phyloP scores from a whole-genome alignment of 2,113 vertebrate genomes.

The Phylloscopus whistleri region DNA sequence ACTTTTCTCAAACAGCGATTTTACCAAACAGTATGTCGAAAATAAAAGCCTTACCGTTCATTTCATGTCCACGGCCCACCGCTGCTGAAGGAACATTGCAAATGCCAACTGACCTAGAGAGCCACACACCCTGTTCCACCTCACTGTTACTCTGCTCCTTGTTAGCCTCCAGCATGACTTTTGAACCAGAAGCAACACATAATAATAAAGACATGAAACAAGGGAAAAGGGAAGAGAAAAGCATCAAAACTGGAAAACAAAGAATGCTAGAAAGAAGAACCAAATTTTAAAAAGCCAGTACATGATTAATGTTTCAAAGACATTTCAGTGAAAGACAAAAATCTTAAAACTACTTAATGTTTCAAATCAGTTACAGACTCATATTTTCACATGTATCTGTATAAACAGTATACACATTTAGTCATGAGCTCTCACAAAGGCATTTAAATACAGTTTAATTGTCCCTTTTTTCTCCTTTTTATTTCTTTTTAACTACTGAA shows the following conservation, averaged over 20 bases:
- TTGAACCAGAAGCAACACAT: neutral
- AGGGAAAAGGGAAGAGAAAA: neutral
- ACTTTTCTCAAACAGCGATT: neutral
- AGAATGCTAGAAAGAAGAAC: neutral
- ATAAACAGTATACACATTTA: neutral
- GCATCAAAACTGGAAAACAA: neutral
- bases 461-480: neutral
- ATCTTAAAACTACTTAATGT: constrained; percentile 10
- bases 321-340: constrained; percentile 13
- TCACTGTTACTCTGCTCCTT: neutral
- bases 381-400: neutral
- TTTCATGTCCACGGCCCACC: neutral
- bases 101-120: neutral
- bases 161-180: neutral
- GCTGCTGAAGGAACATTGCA: neutral
- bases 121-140: neutral
- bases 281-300: neutral
- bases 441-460: constrained; percentile 20
- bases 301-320: neutral
- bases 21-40: neutral
- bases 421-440: neutral
- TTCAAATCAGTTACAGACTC: constrained; percentile 11
- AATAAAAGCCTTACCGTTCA: neutral
- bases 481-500: neutral
- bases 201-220: neutral